These are phyloP conservation scores for Chalcosyrphus nemorum DNA, from an alignment of 2,888 invertebrate species.

Conservation along the genomic window DNA sequence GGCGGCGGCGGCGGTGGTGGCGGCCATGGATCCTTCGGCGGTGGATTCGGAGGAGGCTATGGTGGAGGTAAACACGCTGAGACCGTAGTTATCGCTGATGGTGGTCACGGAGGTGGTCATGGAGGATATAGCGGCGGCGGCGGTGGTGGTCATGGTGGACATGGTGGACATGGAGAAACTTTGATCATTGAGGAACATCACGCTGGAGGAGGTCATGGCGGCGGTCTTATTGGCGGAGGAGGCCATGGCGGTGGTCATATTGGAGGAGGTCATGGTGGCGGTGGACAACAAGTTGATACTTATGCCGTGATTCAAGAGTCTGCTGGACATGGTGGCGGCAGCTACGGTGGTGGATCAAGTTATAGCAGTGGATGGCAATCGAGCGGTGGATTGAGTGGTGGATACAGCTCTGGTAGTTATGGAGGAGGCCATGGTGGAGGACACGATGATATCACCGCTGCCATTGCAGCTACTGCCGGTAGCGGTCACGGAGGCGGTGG, in stretches of 20 bases:
- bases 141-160: conserved; percentile 45
- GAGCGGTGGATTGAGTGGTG: conserved; percentile 47
- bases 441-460: conserved; percentile 59
- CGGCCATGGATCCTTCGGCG: conserved; percentile 7
- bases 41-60: conserved; percentile 38
- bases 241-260: conserved; percentile 62
- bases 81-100: background rate
- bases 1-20: conserved; percentile 9
- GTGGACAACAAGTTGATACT: conserved; percentile 48
- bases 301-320: conserved; percentile 58
- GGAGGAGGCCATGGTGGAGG: conserved; percentile 39
- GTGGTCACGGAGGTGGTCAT: conserved; percentile 18
- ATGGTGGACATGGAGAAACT: conserved; percentile 1
- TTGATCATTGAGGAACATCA: conserved; percentile 9
- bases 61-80: background rate
- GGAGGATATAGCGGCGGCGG: conserved; percentile 47
- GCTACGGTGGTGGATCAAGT: conserved; percentile 44
- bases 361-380: conserved; percentile 52
- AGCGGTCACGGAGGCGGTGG: conserved; percentile 32
- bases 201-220: conserved; percentile 39
- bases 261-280: conserved; percentile 55
- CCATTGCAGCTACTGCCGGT: conserved; percentile 42
- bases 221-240: conserved; percentile 12
- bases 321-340: conserved; percentile 44
- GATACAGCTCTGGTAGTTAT: conserved; percentile 47